Conservation (phyloP, 2,888 invertebrate species). For the Philopedon plagiatum region DNA sequence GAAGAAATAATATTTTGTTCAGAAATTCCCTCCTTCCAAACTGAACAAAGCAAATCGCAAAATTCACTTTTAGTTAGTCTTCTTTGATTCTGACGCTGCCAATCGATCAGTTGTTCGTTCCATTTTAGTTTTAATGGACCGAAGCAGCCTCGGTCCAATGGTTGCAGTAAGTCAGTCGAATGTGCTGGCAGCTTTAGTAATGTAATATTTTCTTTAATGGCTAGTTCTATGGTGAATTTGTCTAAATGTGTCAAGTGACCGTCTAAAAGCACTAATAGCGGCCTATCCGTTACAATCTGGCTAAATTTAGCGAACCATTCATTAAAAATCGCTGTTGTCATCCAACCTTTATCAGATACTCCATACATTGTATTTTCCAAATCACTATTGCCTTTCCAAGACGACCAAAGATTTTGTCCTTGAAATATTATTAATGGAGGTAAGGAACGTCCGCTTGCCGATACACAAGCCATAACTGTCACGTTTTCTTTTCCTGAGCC, state of each 20-base stretch:
- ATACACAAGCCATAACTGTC: constrained; percentile 39
- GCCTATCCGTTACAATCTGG: constrained; percentile 45
- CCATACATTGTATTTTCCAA: constrained; percentile 47
- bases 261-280: constrained; percentile 52
- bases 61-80: constrained; percentile 18
- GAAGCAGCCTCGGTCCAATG: constrained; percentile 49
- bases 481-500: constrained; percentile 40
- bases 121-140: constrained; percentile 50
- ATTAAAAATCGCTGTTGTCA: constrained; percentile 50
- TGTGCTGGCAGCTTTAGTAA: constrained; percentile 8
- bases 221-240: constrained; percentile 45
- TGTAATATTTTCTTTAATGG: constrained; percentile 36
- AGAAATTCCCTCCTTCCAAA: neutral
- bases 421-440: constrained; percentile 15
- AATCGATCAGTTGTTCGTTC: constrained; percentile 19
- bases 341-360: constrained; percentile 51
- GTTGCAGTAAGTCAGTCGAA: constrained; percentile 36
- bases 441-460: constrained; percentile 34
- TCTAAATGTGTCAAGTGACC: constrained; percentile 51
- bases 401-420: constrained; percentile 41
- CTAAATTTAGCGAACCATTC: constrained; percentile 50
- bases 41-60: neutral
- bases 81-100: neutral
- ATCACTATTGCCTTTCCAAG: constrained; percentile 51
- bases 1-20: neutral